Evolutionary conservation across 2,888 invertebrate species (phyloP), one percentile per base, ranked within the genome.

Genomic region (Oscheius myriophilus): DNA sequence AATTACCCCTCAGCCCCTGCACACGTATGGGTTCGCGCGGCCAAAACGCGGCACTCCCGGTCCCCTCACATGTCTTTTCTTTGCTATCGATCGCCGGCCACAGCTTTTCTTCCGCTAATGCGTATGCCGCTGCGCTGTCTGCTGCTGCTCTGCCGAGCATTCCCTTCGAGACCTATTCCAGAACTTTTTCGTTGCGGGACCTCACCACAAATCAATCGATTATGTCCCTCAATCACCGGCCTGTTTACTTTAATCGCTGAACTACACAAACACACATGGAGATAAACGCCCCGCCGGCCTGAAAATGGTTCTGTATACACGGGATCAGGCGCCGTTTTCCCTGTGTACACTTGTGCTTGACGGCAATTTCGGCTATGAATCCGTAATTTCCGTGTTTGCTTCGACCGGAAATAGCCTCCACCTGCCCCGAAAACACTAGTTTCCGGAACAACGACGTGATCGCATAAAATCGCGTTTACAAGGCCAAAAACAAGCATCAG

Each of bases 51-150:
- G 21, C 49, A 61, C 61, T 59, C 46, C 59, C 45, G 59, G 59
- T 59, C 59, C 59, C 59, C 59, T 46, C 61, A 3, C 33, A 61
- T 61, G 61, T 61, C 61, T 61, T 61, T 58, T 61, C 61, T 61
- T 61, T 61, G 49, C 49, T 61, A 61, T 61, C 61, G 61, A 61
- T 61, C 49, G 55, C 65, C 49, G 55, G 65, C 43, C 65, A 65
- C 55, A 65, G 65, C 65, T 65, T 65, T 65, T 65, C 65, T 65
- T 65, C 65, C 55, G 43, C 65, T 65, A 65, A 65, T 65, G 65
- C 55, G 55, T 65, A 65, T 65, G 65, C 26, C 43, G 46, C 43
- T 12, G 12, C 42, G 39, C 16, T 18, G 21, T 23, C 42, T 11
- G 1, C 14, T 2, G 16, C 18, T 26, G 25, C 12, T 4, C 6